Conservation (phyloP, 2,888 invertebrate genomes). For the Drosophila paramelanica region DNA sequence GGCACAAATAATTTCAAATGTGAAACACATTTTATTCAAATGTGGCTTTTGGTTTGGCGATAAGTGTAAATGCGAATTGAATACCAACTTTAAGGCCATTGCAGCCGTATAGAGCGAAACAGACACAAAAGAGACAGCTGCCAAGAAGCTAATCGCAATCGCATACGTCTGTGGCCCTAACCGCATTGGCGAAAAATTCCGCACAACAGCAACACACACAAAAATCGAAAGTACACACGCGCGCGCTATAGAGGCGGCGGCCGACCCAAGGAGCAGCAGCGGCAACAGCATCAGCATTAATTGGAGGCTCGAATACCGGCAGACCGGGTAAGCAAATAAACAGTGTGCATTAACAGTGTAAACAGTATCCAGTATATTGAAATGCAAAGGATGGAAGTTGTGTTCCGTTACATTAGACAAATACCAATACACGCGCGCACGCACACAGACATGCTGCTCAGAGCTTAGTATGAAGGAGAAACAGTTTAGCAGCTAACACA, state of each 20-base stretch:
- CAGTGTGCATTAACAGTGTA: slow-evolving; percentile 21
- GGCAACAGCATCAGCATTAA: slow-evolving; percentile 12
- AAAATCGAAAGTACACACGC: slow-evolving; percentile 51
- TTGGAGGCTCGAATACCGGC: slow-evolving; percentile 32
- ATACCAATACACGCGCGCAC: slow-evolving; percentile 1
- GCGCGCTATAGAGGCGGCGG: slow-evolving; percentile 30
- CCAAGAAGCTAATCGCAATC: slow-evolving; percentile 32
- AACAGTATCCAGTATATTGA: slow-evolving; percentile 23
- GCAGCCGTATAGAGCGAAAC: slow-evolving; percentile 4
- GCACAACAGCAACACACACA: slow-evolving; percentile 49
- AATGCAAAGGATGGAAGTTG: slow-evolving; percentile 14
- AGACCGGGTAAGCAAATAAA: slow-evolving; percentile 40
- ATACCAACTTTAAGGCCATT: slow-evolving; percentile 11
- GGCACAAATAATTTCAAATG: slow-evolving; percentile 45
- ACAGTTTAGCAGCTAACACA: slow-evolving; percentile 16
- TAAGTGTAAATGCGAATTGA: slow-evolving; percentile 27
- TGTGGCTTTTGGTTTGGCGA: slow-evolving; percentile 25
- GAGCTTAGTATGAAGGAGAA: slow-evolving; percentile 23
- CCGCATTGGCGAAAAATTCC: slow-evolving; percentile 65
- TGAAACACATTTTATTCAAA: slow-evolving; percentile 40
- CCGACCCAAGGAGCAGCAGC: slow-evolving; percentile 17
- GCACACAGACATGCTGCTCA: slow-evolving; percentile 4
- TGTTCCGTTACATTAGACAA: slow-evolving; percentile 24
- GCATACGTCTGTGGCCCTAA: slow-evolving; percentile 50
- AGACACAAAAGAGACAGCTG: slow-evolving; percentile 11